Evolutionary conservation across 2,888 invertebrate genomes (phyloP), one percentile per base, ranked within the genome.

Genomic region (Eupelmus urozonus): DNA sequence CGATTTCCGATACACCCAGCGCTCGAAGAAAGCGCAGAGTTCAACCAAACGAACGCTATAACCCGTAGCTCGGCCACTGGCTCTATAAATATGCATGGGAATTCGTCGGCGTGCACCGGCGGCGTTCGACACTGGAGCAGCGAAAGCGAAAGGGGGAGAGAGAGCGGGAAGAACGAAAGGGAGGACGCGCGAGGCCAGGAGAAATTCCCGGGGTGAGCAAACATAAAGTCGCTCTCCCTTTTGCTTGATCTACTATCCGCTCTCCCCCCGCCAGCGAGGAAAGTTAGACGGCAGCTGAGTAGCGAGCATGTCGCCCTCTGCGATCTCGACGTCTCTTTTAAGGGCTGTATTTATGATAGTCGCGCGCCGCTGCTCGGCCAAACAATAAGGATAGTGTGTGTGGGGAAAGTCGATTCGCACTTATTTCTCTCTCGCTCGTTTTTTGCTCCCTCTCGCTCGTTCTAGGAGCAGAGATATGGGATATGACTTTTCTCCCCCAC

Each of bases 311-410:
- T 60, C 66, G 66, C 62, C 42, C 66, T 49, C 53, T 18, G n/a
- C n/a, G n/a, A n/a, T n/a, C 59, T 51, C 53, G 65, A 77, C 66
- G 51, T 67, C 72, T 73, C 72, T 78, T 60, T 78, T 60, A 78
- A 72, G 67, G 72, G 60, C 53, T 25, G 53, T 62, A 55, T 74
- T 74, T 65, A 65, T 59, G 51, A 63, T 60, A 29, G 55, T 49
- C 42, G 53, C 18, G 34, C 3, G 34, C 9, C 34, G 5, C 34
- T 34, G 3, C n/a, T 45, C 62, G 29, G 18, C 29, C 62, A 59
- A 69, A 69, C 49, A 78, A 63, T 62, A 49, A 51, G 59, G 45
- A 20, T 45, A 45, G 34, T 45, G 34, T 34, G 34, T 34, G 34
- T 20, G 42, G 53, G 20, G 25, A 34, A 72, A 70, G 66, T 60